Evolutionary conservation across 2,888 invertebrate species (phyloP), one percentile per base, ranked within the genome.

Genomic region (Andrena haemorrhoa): DNA sequence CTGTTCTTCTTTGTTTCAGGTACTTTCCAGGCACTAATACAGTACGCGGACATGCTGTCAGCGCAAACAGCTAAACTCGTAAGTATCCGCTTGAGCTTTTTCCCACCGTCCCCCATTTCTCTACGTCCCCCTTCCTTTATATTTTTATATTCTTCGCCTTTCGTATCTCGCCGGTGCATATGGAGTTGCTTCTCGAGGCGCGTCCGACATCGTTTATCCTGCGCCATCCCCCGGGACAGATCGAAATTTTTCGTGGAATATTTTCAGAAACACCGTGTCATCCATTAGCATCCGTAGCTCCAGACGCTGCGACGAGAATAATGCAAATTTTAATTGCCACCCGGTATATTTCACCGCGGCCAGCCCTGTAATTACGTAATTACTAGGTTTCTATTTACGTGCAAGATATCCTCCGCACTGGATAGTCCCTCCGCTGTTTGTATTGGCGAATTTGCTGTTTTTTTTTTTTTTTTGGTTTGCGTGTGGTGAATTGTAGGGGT

Each of bases 11-110:
- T 94, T 93, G 93, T 95, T 95, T 89, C 96, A 98, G 98, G 97
- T 95, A 97, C 98, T 95, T 98, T 98, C 96, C 98, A 99, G 97
- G 99, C 99, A 88, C 96, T 99, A 94, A 98, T 99, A 94, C 99
- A 99, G 95, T 99, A 99, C 95, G 98, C 98, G 90, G 99, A 99
- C 95, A 98, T 99, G 86, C 96, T 98, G 93, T 97, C 98, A 89
- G 99, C 99, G 89, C 99, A 99, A 95, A 97, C 98, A 92, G 99
- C 99, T 93, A 99, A 99, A 96, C 96, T 97, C 95, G 97, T 97
- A 94, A 96, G 96, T 96, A 94, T 89, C 75, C 68, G 35, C 65
- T 73, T 47, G 26, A 70, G 68, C 29, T 66, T 78, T 78, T 56
- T 51, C 26, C n/a, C 26, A 26, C 26, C 31, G 47, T 33, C 23